A percentile compares a stretch with the other conserved stretches of the same genome.
Conservation (phyloP, 2,888 invertebrate genomes). For the Mythimna lalbum region DNA sequence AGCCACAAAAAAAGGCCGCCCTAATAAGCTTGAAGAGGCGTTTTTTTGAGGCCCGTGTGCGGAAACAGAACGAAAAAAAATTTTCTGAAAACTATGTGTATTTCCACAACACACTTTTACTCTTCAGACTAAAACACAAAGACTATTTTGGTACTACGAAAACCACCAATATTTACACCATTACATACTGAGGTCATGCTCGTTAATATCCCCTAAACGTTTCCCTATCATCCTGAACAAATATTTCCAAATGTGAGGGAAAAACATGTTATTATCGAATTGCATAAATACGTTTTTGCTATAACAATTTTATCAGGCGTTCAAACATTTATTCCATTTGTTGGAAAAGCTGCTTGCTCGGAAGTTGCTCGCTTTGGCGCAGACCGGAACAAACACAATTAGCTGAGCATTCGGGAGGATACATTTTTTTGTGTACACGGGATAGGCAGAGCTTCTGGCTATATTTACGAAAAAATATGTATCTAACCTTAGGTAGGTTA, state of each 20-base stretch:
- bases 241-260: constrained; percentile 1
- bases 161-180: not conserved
- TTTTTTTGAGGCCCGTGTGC: too few relatives aligned
- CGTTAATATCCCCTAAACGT: not conserved
- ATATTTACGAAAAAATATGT: constrained; percentile 12
- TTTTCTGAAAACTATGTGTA: too few relatives aligned
- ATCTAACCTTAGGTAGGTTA: too few relatives aligned
- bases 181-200: not conserved
- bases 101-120: too few relatives aligned
- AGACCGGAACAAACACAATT: constrained; percentile 66
- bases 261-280: constrained; percentile 30
- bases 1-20: too few relatives aligned
- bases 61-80: too few relatives aligned
- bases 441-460: constrained; percentile 33
- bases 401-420: constrained; percentile 48
- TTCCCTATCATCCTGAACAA: constrained; percentile 1
- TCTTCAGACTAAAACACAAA: too few relatives aligned
- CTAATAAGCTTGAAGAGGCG: too few relatives aligned
- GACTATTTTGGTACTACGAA: not conserved
- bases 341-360: constrained; percentile 46
- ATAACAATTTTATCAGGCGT: constrained; percentile 60
- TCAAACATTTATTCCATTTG: constrained; percentile 58
- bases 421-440: constrained; percentile 48
- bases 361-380: constrained; percentile 57
- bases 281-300: constrained; percentile 47